phyloP scores from a whole-genome alignment of 1,140 invertebrate species.

The Elysia chlorotica region DNA sequence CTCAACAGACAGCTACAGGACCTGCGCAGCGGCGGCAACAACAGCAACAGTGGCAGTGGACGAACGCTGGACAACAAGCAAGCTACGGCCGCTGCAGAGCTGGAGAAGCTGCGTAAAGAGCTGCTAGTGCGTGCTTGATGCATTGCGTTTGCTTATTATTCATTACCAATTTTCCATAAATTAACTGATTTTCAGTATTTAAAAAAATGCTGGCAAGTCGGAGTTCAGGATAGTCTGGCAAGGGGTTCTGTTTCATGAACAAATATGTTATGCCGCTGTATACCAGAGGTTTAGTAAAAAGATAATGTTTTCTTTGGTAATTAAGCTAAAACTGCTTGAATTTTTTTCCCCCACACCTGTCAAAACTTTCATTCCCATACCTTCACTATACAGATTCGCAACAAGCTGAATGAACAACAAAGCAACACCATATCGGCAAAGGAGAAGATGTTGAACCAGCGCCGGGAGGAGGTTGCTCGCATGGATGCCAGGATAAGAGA shows the following conservation, averaged over 20 bases:
- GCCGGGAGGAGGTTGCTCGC: constrained; percentile 86
- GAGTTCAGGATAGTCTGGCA: too few relatives aligned
- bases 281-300: too few relatives aligned
- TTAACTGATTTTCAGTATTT: too few relatives aligned
- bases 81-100: constrained; percentile 74
- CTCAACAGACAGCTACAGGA: constrained; percentile 92
- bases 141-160: too few relatives aligned
- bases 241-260: too few relatives aligned
- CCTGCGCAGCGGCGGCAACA: constrained; percentile 67
- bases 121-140: constrained; percentile 76
- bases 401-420: constrained; percentile 94
- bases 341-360: too few relatives aligned
- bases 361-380: too few relatives aligned
- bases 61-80: constrained; percentile 40
- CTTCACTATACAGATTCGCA: constrained; percentile 96
- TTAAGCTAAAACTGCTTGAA: too few relatives aligned
- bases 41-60: constrained; percentile 16
- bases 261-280: too few relatives aligned
- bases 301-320: too few relatives aligned
- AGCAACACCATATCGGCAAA: constrained; percentile 84
- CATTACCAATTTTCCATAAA: too few relatives aligned
- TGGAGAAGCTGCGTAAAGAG: constrained; percentile 85
- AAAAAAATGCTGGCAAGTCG: too few relatives aligned
- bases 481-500: constrained; percentile 93
- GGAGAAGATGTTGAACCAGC: constrained; percentile 80